Evolutionary conservation across 2,888 invertebrate species (phyloP).

Genomic region (Lasiommata megera): DNA sequence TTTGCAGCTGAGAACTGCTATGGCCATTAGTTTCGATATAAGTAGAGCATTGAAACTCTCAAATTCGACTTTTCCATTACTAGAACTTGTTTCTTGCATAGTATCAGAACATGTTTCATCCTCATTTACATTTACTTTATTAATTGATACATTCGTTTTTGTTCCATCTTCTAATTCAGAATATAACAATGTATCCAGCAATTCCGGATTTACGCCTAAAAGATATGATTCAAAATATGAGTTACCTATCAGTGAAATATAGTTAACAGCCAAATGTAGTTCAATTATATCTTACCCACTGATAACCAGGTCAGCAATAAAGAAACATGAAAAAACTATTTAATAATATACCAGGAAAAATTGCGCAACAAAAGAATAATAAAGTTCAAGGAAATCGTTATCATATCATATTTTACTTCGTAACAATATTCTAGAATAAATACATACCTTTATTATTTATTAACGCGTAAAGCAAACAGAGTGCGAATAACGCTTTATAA

Average conservation of each 20-base stretch:
- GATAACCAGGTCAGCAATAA: slow-evolving; percentile 56
- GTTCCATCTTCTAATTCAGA: slow-evolving; percentile 72
- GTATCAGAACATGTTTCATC: slow-evolving; percentile 40
- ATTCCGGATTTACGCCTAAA: slow-evolving; percentile 90
- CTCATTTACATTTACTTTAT: slow-evolving; percentile 10
- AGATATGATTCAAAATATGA: not conserved
- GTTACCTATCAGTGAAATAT: not conserved
- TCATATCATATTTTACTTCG: slow-evolving; percentile 4
- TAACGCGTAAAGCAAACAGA: slow-evolving; percentile 96
- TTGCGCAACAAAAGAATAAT: slow-evolving; percentile 5
- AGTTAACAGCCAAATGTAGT: not conserved
- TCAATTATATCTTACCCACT: slow-evolving; percentile 59
- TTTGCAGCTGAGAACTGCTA: slow-evolving; percentile 92
- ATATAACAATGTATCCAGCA: slow-evolving; percentile 89
- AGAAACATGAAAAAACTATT: slow-evolving; percentile 41
- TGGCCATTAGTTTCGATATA: slow-evolving; percentile 91
- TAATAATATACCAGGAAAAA: slow-evolving; percentile 4
- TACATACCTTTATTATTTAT: slow-evolving; percentile 93
- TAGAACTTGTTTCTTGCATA: slow-evolving; percentile 46
- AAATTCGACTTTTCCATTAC: slow-evolving; percentile 53
- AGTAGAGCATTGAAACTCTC: slow-evolving; percentile 90
- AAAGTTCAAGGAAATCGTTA: slow-evolving; percentile 4
- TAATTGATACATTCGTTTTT: slow-evolving; percentile 25
- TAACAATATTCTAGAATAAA: not conserved
- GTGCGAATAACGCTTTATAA: slow-evolving; percentile 94